Evolutionary conservation across 2,113 vertebrate species (phyloP).

Genomic region (Anser cygnoides): DNA sequence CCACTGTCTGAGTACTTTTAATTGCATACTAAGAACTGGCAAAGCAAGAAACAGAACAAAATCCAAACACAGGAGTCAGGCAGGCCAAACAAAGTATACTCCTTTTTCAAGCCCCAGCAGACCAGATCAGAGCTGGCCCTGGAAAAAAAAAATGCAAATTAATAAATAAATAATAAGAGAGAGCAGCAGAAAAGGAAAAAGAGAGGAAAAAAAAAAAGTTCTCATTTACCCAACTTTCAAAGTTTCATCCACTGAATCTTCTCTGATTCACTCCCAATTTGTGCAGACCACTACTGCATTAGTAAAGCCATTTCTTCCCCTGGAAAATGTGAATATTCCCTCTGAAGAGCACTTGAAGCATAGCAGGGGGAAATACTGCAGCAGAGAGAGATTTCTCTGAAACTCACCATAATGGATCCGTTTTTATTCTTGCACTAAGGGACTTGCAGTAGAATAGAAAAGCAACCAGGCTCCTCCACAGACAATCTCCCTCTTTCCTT

Average conservation of each 20-base stretch:
- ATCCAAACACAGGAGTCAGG: background rate
- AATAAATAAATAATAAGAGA: background rate
- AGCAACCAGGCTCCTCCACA: constrained; percentile 4
- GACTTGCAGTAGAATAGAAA: constrained; percentile 4
- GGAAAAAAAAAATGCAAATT: background rate
- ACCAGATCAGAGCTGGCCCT: background rate
- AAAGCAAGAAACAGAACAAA: background rate
- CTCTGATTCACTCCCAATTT: background rate
- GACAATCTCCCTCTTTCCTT: background rate
- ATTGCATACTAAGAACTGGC: background rate
- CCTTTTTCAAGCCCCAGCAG: background rate
- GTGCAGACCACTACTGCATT: constrained; percentile 7
- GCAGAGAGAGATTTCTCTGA: constrained; percentile 14
- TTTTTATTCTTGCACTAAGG: background rate
- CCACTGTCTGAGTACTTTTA: constrained; percentile 9
- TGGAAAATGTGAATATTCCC: constrained; percentile 31
- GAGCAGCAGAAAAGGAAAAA: background rate
- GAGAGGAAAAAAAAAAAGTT: background rate
- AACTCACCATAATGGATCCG: constrained; percentile 12
- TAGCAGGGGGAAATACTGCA: background rate
- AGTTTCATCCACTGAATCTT: background rate
- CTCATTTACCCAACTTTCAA: background rate
- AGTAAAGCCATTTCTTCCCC: constrained; percentile 7
- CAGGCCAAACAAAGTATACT: constrained; percentile 29
- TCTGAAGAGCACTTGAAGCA: constrained; percentile 45